Evolutionary conservation across 2,888 invertebrate genomes (phyloP), one percentile per base, ranked within the genome.

Genomic region (Drosophila quasianomalipes): DNA sequence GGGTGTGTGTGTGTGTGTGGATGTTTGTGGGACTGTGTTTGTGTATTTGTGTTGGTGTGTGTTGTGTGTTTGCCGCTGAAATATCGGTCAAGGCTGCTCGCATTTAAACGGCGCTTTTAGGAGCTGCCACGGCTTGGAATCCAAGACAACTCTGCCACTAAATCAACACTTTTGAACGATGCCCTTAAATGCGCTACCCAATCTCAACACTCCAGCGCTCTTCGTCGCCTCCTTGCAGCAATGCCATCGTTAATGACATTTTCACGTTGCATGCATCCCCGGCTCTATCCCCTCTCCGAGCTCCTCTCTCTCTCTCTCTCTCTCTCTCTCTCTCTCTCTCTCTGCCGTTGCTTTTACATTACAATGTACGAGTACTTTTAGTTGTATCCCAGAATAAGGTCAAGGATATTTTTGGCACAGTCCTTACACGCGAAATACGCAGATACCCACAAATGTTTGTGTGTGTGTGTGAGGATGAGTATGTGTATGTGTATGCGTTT

Each of bases 71-170:
- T 76, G 60, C 61, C 41, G 66, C 73, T 74, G 55, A 77, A 80
- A 89, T 74, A 86, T 89, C 89, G 91, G 89, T 89, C 91, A 89
- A 89, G 91, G 89, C 41, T 41, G 39, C 61, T 70, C 37, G 68
- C 71, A 70, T 65, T 82, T 76, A 68, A 81, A 54, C 76, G 60
- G 47, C 84, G 65, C 70, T 83, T 47, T 85, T 68, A 72, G 84
- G 58, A 49, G 67, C 65, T 60, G 52, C 52, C 58, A 33, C 10
- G 54, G 55, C 61, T 57, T 57, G 41, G 71, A 73, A 70, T 80
- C 54, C 49, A 74, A 74, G 78, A 74, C 47, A 76, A 77, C 69
- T 62, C 59, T 76, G 84, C 77, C 62, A 81, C 82, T 81, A 72
- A 76, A 81, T 82, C 76, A 80, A 80, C 83, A 70, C 75, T 72